A percentile compares a stretch with the other conserved stretches of the same genome.
These are phyloP conservation scores for Phanerotoma sp. DNA, from an alignment of 2,888 invertebrate genomes.

Conservation along the genomic window DNA sequence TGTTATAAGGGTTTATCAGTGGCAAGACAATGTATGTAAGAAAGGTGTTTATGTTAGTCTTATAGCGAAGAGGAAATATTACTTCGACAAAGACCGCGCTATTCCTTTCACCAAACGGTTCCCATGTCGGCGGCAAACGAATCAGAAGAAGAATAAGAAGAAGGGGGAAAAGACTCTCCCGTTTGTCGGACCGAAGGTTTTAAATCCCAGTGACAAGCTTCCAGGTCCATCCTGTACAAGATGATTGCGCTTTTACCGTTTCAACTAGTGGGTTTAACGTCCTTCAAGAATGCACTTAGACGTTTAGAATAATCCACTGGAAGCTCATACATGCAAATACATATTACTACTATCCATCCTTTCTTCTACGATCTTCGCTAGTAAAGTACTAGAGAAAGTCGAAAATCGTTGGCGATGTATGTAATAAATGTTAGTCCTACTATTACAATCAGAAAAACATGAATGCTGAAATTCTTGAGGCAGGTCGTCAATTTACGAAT, in stretches of 20 bases:
- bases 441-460: not conserved
- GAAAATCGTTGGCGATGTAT: not conserved
- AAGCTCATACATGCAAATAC: not conserved
- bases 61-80: slow-evolving; percentile 8
- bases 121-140: slow-evolving; percentile 10
- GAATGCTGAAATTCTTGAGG: slow-evolving; percentile 1
- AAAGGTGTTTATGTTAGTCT: slow-evolving; percentile 2
- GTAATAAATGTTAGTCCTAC: not conserved
- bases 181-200: slow-evolving; percentile 23
- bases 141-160: not conserved
- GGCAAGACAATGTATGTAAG: not conserved
- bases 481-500: not conserved
- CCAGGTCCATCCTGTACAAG: slow-evolving; percentile 22
- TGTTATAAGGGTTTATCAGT: not conserved
- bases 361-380: not conserved
- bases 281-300: slow-evolving; percentile 5
- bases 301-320: slow-evolving; percentile 19
- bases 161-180: slow-evolving; percentile 6
- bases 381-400: slow-evolving; percentile 7
- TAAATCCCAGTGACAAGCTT: slow-evolving; percentile 26
- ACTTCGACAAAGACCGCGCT: slow-evolving; percentile 16
- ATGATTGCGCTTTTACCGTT: slow-evolving; percentile 26
- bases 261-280: slow-evolving; percentile 12
- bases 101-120: slow-evolving; percentile 27
- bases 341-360: slow-evolving; percentile 4